Conservation (phyloP, 2,888 invertebrate genomes). For the Eudasyphora cyanicolor region DNA sequence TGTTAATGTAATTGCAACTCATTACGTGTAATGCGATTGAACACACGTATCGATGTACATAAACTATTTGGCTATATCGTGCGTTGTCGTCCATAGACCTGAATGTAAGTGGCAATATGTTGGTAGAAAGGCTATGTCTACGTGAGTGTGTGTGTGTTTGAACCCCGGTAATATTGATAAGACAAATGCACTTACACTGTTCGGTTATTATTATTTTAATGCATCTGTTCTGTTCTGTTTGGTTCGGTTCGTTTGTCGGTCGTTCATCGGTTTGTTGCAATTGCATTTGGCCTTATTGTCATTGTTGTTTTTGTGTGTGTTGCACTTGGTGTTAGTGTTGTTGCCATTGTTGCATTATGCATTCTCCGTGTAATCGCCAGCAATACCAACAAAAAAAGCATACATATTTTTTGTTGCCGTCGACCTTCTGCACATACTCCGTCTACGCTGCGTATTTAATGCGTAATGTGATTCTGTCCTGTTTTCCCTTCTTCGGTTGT, state of each 20-base stretch:
- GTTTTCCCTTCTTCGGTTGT: constrained; percentile 12
- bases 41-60: constrained; percentile 27
- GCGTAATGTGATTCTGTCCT: constrained; percentile 28
- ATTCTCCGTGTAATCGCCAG: constrained; percentile 63
- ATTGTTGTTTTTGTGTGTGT: constrained; percentile 12
- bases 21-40: constrained; percentile 66
- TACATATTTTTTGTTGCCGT: constrained; percentile 45
- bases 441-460: constrained; percentile 30
- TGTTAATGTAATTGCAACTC: constrained; percentile 69
- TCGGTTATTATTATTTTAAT: constrained; percentile 60
- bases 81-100: neutral
- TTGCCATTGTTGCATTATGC: constrained; percentile 50
- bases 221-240: too few species aligned
- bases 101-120: too few species aligned
- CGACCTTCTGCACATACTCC: neutral
- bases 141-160: neutral
- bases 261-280: constrained; percentile 29
- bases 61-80: neutral
- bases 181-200: constrained; percentile 66
- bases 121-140: too few species aligned
- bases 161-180: constrained; percentile 64
- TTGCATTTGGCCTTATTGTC: neutral
- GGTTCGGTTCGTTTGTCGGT: too few species aligned
- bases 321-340: constrained; percentile 46
- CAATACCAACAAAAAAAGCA: constrained; percentile 53